phyloP scores from a whole-genome alignment of 2,113 vertebrate species.

The Hippocampus barbouri region DNA sequence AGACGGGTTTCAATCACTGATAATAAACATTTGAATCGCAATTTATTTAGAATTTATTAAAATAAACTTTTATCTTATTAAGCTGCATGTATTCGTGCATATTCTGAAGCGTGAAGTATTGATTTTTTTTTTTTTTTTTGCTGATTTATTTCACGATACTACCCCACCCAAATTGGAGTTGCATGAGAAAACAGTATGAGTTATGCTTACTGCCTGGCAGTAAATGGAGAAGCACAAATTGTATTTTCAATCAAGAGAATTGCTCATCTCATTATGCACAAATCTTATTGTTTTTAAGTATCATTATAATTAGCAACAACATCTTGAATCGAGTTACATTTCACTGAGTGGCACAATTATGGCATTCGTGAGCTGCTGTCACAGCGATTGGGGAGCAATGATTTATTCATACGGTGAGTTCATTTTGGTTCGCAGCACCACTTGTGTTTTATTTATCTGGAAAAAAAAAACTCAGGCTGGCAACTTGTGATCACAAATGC shows the following conservation, averaged over 20 bases:
- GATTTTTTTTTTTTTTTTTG: not conserved
- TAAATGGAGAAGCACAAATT: not conserved
- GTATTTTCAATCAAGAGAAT: constrained; percentile 18
- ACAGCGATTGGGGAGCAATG: constrained; percentile 40
- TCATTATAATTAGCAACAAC: constrained; percentile 13
- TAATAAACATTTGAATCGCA: not conserved
- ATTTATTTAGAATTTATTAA: not conserved
- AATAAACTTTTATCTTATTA: not conserved
- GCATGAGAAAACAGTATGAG: not conserved
- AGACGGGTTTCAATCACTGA: not conserved
- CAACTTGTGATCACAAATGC: constrained; percentile 66
- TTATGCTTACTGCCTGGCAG: not conserved
- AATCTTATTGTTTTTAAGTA: constrained; percentile 6
- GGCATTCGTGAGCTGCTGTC: constrained; percentile 28
- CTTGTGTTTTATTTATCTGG: constrained; percentile 66
- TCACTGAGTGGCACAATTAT: constrained; percentile 44
- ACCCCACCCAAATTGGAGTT: not conserved
- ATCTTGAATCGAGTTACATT: constrained; percentile 24
- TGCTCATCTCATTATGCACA: constrained; percentile 16
- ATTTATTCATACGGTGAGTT: constrained; percentile 66
- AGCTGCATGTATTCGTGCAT: not conserved
- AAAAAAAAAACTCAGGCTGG: constrained; percentile 36
- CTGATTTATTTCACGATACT: not conserved
- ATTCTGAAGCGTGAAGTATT: not conserved
- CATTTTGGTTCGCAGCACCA: constrained; percentile 51